Evolutionary conservation across 1,140 invertebrate species (phyloP).

Genomic region (Drosophila melanica): DNA sequence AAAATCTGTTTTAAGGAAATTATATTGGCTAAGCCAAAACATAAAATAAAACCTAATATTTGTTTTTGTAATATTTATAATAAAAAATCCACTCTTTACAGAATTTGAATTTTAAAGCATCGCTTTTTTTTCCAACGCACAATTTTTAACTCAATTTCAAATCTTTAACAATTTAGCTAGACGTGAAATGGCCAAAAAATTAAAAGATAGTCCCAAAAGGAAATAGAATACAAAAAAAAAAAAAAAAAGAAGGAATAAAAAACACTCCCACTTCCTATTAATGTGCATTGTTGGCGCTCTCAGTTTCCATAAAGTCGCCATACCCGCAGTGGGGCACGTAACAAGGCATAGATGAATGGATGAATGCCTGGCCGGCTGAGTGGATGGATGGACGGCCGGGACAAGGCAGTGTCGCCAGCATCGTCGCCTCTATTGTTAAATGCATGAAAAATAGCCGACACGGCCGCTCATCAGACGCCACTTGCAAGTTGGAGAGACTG

Average conservation of each 20-base stretch:
- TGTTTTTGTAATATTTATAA: too few species aligned
- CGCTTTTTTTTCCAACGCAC: too few species aligned
- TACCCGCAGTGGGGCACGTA: slow-evolving; percentile 11
- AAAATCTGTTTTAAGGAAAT: too few species aligned
- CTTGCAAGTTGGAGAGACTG: slow-evolving; percentile 4
- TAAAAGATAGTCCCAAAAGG: too few species aligned
- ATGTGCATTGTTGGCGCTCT: neutral
- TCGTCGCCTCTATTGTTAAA: slow-evolving; percentile 68
- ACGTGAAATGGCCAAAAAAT: too few species aligned
- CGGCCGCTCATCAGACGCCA: slow-evolving; percentile 43
- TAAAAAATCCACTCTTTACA: too few species aligned
- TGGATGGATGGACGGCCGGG: slow-evolving; percentile 18
- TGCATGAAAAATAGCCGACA: slow-evolving; percentile 77
- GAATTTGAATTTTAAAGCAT: too few species aligned
- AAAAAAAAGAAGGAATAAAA: neutral
- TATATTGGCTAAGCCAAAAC: too few species aligned
- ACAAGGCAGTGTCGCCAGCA: slow-evolving; percentile 24
- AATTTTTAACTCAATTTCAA: too few species aligned
- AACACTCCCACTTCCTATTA: neutral
- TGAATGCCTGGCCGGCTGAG: slow-evolving; percentile 3
- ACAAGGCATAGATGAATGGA: slow-evolving; percentile 34
- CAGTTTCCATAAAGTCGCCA: neutral
- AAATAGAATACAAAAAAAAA: neutral
- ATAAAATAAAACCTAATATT: too few species aligned
- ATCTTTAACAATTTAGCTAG: too few species aligned